Evolutionary conservation across 2,113 vertebrate species (phyloP).

Genomic region (Blennius ocellaris): DNA sequence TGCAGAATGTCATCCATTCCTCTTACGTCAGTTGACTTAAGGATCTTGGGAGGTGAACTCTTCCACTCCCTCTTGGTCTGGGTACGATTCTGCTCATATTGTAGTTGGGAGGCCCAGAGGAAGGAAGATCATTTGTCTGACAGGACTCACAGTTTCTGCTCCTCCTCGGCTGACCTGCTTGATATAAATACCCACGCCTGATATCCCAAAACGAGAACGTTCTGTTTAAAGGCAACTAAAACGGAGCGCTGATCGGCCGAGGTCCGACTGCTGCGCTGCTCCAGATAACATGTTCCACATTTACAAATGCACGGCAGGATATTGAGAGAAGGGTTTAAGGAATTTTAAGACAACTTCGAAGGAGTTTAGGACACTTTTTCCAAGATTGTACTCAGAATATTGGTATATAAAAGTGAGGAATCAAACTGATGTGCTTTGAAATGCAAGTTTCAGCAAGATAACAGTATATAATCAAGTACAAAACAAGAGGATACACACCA

Average conservation of each 20-base stretch:
- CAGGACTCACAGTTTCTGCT: conserved; percentile 58
- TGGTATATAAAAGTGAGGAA: background rate
- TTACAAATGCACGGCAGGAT: conserved; percentile 37
- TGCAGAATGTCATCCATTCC: conserved; percentile 11
- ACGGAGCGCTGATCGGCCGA: conserved; percentile 66
- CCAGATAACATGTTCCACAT: conserved; percentile 81
- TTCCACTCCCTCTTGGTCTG: conserved; percentile 17
- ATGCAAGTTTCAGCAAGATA: no score
- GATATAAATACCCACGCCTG: conserved; percentile 81
- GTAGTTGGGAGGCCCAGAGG: conserved; percentile 34
- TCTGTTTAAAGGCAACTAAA: conserved; percentile 75
- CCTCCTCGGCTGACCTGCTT: conserved; percentile 78
- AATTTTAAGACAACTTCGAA: conserved; percentile 39
- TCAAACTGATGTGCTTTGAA: no score
- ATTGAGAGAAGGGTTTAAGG: conserved; percentile 50
- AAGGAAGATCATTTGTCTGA: conserved; percentile 64
- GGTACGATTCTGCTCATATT: conserved; percentile 1
- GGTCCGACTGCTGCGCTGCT: conserved; percentile 73
- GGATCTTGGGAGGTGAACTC: conserved; percentile 51
- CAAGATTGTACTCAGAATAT: background rate
- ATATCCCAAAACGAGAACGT: conserved; percentile 76
- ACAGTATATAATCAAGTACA: no score
- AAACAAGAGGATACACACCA: no score
- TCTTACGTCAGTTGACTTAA: conserved; percentile 13
- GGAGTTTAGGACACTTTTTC: background rate